phyloP scores from a whole-genome alignment of 2,113 vertebrate genomes.

The Halichoeres trimaculatus region DNA sequence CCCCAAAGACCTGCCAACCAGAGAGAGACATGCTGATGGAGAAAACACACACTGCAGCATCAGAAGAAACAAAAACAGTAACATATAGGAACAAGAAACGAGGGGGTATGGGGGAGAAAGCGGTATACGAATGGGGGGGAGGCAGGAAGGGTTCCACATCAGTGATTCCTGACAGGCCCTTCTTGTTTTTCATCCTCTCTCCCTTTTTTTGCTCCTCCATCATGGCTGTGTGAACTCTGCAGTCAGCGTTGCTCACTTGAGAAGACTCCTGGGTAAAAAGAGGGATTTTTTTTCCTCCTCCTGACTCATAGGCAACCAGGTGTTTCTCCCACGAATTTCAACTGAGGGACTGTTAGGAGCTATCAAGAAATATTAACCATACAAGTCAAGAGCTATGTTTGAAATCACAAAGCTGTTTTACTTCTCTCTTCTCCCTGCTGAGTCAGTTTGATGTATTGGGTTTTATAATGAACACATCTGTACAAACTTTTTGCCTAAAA shows the following conservation, averaged over 20 bases:
- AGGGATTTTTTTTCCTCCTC: conserved; percentile 8
- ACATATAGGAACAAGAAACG: conserved; percentile 34
- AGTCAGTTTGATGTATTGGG: no score
- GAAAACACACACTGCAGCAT: conserved; percentile 22
- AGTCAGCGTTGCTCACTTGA: conserved; percentile 46
- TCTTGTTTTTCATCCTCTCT: conserved; percentile 36
- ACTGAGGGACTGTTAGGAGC: background rate
- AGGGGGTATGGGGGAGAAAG: conserved; percentile 8
- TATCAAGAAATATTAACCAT: background rate
- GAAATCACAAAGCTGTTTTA: no score
- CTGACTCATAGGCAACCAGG: conserved; percentile 26
- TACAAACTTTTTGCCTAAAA: no score
- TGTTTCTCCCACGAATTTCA: conserved; percentile 33
- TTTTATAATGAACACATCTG: no score
- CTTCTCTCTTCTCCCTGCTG: no score
- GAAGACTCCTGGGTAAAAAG: conserved; percentile 27
- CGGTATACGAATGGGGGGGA: background rate
- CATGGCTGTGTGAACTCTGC: conserved; percentile 46
- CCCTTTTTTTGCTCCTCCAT: conserved; percentile 48
- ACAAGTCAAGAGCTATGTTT: no score
- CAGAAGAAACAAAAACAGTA: conserved; percentile 35
- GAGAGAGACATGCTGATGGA: conserved; percentile 21
- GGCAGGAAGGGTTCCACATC: conserved; percentile 56
- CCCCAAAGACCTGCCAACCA: conserved; percentile 60
- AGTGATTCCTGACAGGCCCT: conserved; percentile 60